Percentiles rank a stretch among this genome's conserved stretches.
phyloP scores from a whole-genome alignment of 1,140 invertebrate species.

The Halesus radiatus region DNA sequence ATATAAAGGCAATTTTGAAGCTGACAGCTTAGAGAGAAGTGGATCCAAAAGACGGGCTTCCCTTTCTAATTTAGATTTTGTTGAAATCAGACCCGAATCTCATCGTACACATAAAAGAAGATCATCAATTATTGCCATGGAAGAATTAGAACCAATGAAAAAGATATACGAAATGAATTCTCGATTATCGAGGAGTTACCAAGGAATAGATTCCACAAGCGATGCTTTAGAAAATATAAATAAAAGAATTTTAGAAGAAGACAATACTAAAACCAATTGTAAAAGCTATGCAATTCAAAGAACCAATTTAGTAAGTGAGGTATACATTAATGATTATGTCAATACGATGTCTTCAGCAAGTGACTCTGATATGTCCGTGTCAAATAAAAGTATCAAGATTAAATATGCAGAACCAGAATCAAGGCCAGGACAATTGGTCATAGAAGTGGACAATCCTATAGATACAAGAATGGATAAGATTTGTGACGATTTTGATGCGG shows the following conservation, averaged over 20 bases:
- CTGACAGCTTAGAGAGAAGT: constrained; percentile 81
- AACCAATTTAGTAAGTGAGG: constrained; percentile 53
- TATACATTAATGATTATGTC: constrained; percentile 52
- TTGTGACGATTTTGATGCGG: constrained; percentile 82
- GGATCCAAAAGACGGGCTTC: constrained; percentile 63
- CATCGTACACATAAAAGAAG: constrained; percentile 47
- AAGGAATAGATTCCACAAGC: constrained; percentile 49
- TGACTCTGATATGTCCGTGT: constrained; percentile 36
- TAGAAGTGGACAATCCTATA: constrained; percentile 80
- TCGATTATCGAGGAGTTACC: constrained; percentile 53
- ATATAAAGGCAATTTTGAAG: constrained; percentile 72
- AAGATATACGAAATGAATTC: constrained; percentile 57
- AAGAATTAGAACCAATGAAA: constrained; percentile 56
- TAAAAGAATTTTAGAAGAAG: constrained; percentile 23
- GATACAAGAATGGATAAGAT: constrained; percentile 61
- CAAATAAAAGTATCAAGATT: constrained; percentile 64
- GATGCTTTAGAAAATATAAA: constrained; percentile 33
- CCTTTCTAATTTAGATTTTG: constrained; percentile 48
- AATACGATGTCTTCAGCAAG: constrained; percentile 42
- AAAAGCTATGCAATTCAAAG: constrained; percentile 40
- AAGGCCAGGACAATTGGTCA: constrained; percentile 78
- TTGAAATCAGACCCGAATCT: constrained; percentile 30
- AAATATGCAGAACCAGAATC: constrained; percentile 71
- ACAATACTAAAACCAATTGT: constrained; percentile 24
- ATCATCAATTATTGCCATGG: constrained; percentile 55